Conservation (phyloP, 2,888 invertebrate species). For the Polietes domitor region DNA sequence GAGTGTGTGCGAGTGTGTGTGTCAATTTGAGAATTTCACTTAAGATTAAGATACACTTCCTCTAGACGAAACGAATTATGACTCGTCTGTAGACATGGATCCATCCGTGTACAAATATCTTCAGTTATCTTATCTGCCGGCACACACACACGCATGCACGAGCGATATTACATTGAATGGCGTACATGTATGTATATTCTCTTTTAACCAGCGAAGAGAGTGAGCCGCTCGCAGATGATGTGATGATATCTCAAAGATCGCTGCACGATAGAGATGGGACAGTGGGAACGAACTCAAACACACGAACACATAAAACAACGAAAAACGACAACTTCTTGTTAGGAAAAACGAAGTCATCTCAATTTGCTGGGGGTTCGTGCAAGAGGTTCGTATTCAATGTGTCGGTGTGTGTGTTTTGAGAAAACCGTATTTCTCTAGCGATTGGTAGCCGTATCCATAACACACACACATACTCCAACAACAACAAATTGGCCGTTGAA, state of each 20-base stretch:
- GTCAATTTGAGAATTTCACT: slow-evolving; percentile 4
- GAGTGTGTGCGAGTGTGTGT: neutral
- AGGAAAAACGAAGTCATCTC: slow-evolving; percentile 14
- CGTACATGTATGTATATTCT: neutral
- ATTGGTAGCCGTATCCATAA: slow-evolving; percentile 39
- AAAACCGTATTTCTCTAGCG: slow-evolving; percentile 55
- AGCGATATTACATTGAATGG: neutral
- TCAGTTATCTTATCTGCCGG: neutral
- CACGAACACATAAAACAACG: neutral
- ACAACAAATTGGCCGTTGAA: neutral
- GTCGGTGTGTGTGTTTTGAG: slow-evolving; percentile 11
- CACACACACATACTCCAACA: neutral
- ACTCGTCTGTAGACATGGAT: neutral
- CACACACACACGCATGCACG: neutral
- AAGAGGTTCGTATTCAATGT: slow-evolving; percentile 26
- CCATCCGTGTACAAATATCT: neutral
- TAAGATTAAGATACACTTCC: slow-evolving; percentile 23
- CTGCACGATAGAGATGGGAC: neutral
- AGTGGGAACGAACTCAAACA: neutral
- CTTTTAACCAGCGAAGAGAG: neutral
- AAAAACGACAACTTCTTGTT: slow-evolving; percentile 12
- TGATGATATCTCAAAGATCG: neutral
- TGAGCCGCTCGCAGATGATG: neutral
- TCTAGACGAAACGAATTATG: neutral
- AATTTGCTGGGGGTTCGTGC: slow-evolving; percentile 24